Evolutionary conservation across 2,888 invertebrate genomes (phyloP).

Genomic region (Xanthostigma xanthostigma): DNA sequence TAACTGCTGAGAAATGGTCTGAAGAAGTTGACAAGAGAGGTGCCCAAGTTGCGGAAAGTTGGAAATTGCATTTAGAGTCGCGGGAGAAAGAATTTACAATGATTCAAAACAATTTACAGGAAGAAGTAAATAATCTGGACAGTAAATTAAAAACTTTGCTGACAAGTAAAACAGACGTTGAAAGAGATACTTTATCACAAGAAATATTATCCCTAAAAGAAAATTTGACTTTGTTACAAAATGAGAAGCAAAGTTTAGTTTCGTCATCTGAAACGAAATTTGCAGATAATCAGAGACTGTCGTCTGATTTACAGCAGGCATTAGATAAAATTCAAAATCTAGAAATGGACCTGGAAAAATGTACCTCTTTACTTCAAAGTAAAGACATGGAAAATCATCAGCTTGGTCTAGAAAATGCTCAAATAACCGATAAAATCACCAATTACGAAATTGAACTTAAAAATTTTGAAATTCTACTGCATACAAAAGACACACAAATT

Average conservation of each 20-base stretch:
- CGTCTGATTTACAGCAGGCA: constrained; percentile 11
- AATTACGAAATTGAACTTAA: constrained; percentile 9
- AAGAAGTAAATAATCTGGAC: constrained; percentile 35
- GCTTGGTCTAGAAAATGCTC: no score
- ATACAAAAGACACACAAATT: constrained; percentile 11
- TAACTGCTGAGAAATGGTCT: constrained; percentile 25
- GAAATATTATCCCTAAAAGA: background rate
- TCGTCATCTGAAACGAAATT: background rate
- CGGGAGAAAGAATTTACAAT: constrained; percentile 45
- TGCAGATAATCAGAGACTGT: constrained; percentile 13
- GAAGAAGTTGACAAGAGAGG: constrained; percentile 49
- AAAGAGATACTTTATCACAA: background rate
- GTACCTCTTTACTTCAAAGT: no score
- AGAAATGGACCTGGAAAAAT: constrained; percentile 11
- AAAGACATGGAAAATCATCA: no score
- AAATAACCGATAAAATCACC: background rate
- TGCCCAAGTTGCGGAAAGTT: constrained; percentile 50
- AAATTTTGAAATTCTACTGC: constrained; percentile 6
- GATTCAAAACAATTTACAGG: constrained; percentile 33
- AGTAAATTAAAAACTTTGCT: constrained; percentile 25
- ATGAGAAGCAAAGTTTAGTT: no score
- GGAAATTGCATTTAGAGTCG: constrained; percentile 51
- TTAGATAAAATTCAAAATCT: constrained; percentile 12
- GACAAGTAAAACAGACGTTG: constrained; percentile 17
- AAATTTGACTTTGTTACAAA: background rate